Base-by-base conservation (phyloP, 1,140 invertebrate species). In the Procambarus clarkii region DNA sequence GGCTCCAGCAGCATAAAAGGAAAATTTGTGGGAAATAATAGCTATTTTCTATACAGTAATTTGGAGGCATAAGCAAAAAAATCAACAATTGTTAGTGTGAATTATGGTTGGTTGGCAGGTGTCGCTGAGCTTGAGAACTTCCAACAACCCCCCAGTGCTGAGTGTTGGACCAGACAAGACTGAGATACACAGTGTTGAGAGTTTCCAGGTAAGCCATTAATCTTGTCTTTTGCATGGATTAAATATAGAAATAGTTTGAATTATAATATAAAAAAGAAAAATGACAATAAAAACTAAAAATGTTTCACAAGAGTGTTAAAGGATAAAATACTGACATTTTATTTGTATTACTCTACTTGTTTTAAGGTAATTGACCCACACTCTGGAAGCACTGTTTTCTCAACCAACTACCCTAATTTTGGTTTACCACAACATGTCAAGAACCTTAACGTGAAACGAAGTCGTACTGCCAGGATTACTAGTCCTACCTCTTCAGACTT, bases 381-480 rank as follows among this genome's bases (percentile, higher is more conserved):
- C 8, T 95, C 96, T 8, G 96, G 96, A 0, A 94, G 95, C n/a
- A 94, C 94, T 1, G 95, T 98, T 24, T 98, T 98, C 94, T 97
- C 96, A 9, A 97, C 97, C 0, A 95, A 95, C 46, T 96, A 96
- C 82, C 96, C 97, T 3, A 96, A 96, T 88, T 97, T 97, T 93
- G 96, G 96, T 71, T 94, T 98, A 48, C 96, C 97, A 0, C 95
- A 95, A 50, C 96, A 96, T 0, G 96, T 97, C 5, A 95, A 96
- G 24, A 96, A 96, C 92, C 94, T 98, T 1, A 95, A 96, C 44
- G 96, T 97, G 2, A 95, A 96, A 94, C 95, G 96, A 93, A 95
- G 97, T 0, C 96, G 96, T 93, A 97, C 97, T 0, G 96, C 96
- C 93, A 95, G 97, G 74, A 96, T 98, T 77, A 95, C 96, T 0